Evolutionary conservation across 2,797 vertebrate species (phyloP), one percentile per base, ranked within the genome.

Genomic region (Rhyacichthys aspro): DNA sequence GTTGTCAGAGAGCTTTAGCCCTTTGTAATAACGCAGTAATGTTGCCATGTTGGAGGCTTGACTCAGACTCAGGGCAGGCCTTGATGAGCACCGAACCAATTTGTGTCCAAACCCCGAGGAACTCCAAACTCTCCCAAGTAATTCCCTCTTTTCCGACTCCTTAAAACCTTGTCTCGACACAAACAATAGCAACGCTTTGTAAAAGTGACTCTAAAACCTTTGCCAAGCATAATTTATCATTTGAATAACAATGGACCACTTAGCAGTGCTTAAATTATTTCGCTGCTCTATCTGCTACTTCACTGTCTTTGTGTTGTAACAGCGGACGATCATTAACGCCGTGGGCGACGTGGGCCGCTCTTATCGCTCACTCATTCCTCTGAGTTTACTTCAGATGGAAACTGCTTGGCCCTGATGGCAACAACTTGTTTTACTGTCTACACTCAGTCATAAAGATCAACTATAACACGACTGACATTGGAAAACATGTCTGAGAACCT

Each of bases 221-320:
- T 91, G 90, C 90, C 92, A 92, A 89, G 90, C 86, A 90, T 90
- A 91, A 91, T 91, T 93, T 91, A 92, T 89, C 86, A 92, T 92
- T 93, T 92, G 88, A 92, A 93, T 92, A 88, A 94, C 92, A 94
- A 93, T 88, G 65, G 91, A 72, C 72, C 91, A 90, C 90, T 93
- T 91, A 90, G 89, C 87, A 86, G 67, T 72, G 86, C 89, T 83
- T 89, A 91, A 92, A 92, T 93, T 85, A 91, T 91, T 86, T 89
- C 86, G 55, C 66, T 72, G 78, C 87, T 79, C 86, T 89, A 91
- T 92, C 90, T 82, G 79, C 87, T 81, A 72, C 89, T 88, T 67
- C 78, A 83, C 83, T 81, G 88, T 82, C 82, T 89, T 78, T 83
- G 89, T 86, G 85, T 86, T 90, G 87, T 90, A 89, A 89, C 81